A percentile compares a stretch with the other conserved stretches of the same genome.
Evolutionary conservation across 1,140 invertebrate species (phyloP).

Genomic region (Venustaconcha ellipsiformis): DNA sequence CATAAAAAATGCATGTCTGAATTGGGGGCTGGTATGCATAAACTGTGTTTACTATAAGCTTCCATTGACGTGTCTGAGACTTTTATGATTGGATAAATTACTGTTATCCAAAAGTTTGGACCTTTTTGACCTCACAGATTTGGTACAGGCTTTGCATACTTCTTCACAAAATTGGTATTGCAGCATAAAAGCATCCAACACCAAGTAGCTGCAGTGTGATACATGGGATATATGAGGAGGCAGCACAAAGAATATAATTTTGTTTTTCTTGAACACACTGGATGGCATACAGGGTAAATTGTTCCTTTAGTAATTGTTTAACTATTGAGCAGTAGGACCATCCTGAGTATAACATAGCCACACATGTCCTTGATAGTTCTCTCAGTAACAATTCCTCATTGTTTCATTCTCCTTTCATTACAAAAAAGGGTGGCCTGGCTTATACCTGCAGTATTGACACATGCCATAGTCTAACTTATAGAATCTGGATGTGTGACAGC

Average conservation of each 20-base stretch:
- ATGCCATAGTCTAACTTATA: slow-evolving; percentile 14
- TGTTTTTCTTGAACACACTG: no score
- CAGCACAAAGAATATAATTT: no score
- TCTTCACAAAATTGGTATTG: neutral
- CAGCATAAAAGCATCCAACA: slow-evolving; percentile 6
- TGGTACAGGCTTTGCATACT: no score
- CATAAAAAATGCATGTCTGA: no score
- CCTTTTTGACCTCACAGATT: no score
- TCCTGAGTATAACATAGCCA: slow-evolving; percentile 5
- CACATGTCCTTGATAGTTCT: neutral
- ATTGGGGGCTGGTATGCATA: no score
- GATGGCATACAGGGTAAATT: neutral
- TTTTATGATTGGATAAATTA: no score
- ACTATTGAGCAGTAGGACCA: slow-evolving; percentile 11
- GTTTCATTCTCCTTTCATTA: slow-evolving; percentile 4
- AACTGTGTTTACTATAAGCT: no score
- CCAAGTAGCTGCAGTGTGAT: slow-evolving; percentile 2
- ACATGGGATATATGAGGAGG: neutral
- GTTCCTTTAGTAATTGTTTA: slow-evolving; percentile 6
- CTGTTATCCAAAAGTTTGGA: no score
- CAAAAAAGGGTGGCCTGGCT: slow-evolving; percentile 7
- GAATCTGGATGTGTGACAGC: slow-evolving; percentile 9
- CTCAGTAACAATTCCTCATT: slow-evolving; percentile 6
- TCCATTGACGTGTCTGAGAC: no score
- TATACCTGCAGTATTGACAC: slow-evolving; percentile 14